A percentile compares a stretch with the other conserved stretches of the same genome.
These are phyloP conservation scores for Lepidurus apus DNA, from an alignment of 1,140 invertebrate species.

Conservation along the genomic window DNA sequence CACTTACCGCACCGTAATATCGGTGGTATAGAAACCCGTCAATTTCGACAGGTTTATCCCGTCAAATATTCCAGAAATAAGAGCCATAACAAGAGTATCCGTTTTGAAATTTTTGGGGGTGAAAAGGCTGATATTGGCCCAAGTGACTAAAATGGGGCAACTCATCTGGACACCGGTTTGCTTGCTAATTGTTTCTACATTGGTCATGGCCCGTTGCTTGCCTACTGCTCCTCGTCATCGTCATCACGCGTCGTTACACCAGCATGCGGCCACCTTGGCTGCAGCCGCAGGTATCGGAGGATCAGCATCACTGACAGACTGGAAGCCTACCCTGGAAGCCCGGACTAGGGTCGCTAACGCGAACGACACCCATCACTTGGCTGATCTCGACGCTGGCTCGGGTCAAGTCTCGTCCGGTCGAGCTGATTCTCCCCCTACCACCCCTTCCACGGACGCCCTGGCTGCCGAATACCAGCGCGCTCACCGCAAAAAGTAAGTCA, in stretches of 20 bases:
- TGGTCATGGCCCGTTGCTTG: conserved; percentile 7
- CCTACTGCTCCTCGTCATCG: neutral
- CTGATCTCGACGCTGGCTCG: neutral
- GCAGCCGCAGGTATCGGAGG: neutral
- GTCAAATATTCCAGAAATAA: too few species aligned
- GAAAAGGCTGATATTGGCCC: neutral
- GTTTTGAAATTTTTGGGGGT: neutral
- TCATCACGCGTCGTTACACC: neutral
- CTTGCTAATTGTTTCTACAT: neutral
- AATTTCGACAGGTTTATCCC: too few species aligned
- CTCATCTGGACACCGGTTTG: neutral
- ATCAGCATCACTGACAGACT: neutral
- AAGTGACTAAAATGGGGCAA: conserved; percentile 7
- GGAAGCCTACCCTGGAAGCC: neutral
- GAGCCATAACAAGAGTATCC: neutral
- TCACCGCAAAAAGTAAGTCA: conserved; percentile 9
- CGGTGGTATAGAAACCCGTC: too few species aligned
- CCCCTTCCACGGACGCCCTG: neutral
- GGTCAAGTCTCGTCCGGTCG: neutral
- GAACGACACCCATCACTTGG: neutral
- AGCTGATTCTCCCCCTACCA: neutral
- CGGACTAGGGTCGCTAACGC: neutral
- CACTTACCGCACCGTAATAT: too few species aligned
- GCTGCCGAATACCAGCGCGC: neutral
- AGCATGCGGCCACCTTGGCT: neutral